Evolutionary conservation across 2,888 invertebrate species (phyloP).

Genomic region (Leuctra nigra): DNA sequence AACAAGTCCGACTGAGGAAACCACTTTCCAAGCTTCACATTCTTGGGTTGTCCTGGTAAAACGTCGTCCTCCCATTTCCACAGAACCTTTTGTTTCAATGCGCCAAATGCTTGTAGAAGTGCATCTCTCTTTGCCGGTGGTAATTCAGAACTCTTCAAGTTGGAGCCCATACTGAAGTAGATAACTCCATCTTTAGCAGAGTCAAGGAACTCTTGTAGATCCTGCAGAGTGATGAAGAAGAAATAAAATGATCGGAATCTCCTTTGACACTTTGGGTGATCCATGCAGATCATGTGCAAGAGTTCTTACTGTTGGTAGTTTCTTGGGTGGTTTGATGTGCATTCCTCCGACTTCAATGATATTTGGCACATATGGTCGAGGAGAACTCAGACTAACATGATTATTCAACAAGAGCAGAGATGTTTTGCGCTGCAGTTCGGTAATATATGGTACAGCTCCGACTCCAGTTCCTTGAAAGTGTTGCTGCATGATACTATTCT

Average conservation of each 20-base stretch:
- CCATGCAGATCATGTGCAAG: too few species aligned
- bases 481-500: slow-evolving; percentile 17
- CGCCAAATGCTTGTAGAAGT: slow-evolving; percentile 33
- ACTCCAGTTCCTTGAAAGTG: slow-evolving; percentile 12
- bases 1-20: slow-evolving; percentile 36
- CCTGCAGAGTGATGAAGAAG: slow-evolving; percentile 32
- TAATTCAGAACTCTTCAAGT: slow-evolving; percentile 29
- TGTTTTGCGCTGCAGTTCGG: slow-evolving; percentile 28
- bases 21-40: slow-evolving; percentile 35
- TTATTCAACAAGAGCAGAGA: slow-evolving; percentile 33
- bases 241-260: neutral
- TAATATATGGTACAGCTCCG: slow-evolving; percentile 22
- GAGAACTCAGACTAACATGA: slow-evolving; percentile 31
- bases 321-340: slow-evolving; percentile 33
- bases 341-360: slow-evolving; percentile 35
- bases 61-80: slow-evolving; percentile 34
- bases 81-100: slow-evolving; percentile 33
- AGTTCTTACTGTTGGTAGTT: slow-evolving; percentile 26
- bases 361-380: slow-evolving; percentile 32
- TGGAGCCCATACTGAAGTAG: slow-evolving; percentile 34
- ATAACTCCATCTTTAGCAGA: slow-evolving; percentile 31
- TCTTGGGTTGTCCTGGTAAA: slow-evolving; percentile 32
- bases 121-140: slow-evolving; percentile 28
- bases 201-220: slow-evolving; percentile 31
- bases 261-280: too few species aligned